phyloP scores from a whole-genome alignment of 2,113 vertebrate genomes.

The Perca flavescens region DNA sequence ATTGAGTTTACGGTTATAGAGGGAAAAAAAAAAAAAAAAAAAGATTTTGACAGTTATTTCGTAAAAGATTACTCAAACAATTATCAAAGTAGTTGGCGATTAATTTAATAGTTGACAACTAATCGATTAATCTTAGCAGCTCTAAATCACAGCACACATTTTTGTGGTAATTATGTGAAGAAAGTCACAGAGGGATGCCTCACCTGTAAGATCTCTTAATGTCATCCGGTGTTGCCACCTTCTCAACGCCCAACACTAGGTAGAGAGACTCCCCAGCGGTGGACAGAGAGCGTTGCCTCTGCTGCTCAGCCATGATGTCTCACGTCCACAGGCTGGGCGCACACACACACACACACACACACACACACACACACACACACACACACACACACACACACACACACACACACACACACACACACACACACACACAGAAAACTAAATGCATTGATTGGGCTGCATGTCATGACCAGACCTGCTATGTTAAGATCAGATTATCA shows the following conservation, averaged over 20 bases:
- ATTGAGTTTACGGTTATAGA: too few relatives aligned
- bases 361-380: conserved; percentile 60
- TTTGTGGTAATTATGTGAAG: neutral
- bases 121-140: too few relatives aligned
- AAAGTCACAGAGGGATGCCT: conserved; percentile 31
- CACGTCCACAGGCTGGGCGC: conserved; percentile 70
- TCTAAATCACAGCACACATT: too few relatives aligned
- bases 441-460: neutral
- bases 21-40: too few relatives aligned
- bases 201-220: conserved; percentile 99
- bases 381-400: conserved; percentile 62
- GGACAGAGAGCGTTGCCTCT: conserved; percentile 97
- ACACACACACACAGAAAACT: conserved; percentile 49
- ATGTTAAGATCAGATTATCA: neutral
- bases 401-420: conserved; percentile 58
- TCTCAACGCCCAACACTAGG: conserved; percentile 93
- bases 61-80: too few relatives aligned
- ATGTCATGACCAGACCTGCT: neutral
- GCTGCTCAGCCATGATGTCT: conserved; percentile 93
- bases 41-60: too few relatives aligned
- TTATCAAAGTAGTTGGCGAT: too few relatives aligned
- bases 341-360: too few relatives aligned
- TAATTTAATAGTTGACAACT: too few relatives aligned
- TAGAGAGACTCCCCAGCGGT: conserved; percentile 97
- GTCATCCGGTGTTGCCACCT: conserved; percentile 94